Percentiles rank a stretch among this genome's conserved stretches.
These are phyloP conservation scores for Cantharis nigra DNA, from an alignment of 2,888 invertebrate species.

Conservation along the genomic window DNA sequence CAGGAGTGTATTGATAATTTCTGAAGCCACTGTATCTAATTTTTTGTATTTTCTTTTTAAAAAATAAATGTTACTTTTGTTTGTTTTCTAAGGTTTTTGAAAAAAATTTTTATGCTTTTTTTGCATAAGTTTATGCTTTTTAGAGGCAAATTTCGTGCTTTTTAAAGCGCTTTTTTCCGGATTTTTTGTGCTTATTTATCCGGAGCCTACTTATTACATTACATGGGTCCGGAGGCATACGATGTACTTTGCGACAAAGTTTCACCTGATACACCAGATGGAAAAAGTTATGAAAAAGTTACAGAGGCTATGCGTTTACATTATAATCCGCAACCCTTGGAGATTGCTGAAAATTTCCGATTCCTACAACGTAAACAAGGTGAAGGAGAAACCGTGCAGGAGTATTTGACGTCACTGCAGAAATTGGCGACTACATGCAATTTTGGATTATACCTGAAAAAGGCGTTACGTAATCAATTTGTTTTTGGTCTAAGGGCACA, in stretches of 20 bases:
- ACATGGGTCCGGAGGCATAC: no score
- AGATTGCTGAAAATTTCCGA: conserved; percentile 31
- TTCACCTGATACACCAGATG: conserved; percentile 1
- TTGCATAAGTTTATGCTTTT: no score
- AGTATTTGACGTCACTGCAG: conserved; percentile 34
- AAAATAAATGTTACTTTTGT: no score
- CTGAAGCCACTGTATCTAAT: no score
- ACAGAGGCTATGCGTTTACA: conserved; percentile 6
- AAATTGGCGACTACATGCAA: conserved; percentile 33
- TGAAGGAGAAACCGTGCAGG: conserved; percentile 34
- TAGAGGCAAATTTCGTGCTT: no score
- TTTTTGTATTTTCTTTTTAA: no score
- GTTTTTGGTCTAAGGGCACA: conserved; percentile 5
- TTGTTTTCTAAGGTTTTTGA: no score
- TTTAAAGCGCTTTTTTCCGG: no score
- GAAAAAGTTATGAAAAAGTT: conserved; percentile 5
- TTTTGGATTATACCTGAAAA: conserved; percentile 38
- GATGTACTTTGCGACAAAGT: conserved; percentile 24
- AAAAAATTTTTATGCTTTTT: no score
- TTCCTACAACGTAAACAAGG: conserved; percentile 37
- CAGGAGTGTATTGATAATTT: no score
- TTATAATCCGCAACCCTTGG: conserved; percentile 25
- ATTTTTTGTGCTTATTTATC: no score
- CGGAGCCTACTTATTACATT: no score
- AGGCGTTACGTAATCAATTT: conserved; percentile 40